Percentiles rank a stretch among this genome's conserved stretches.
phyloP scores from a whole-genome alignment of 2,797 vertebrate species.

The Muscicapa striata region DNA sequence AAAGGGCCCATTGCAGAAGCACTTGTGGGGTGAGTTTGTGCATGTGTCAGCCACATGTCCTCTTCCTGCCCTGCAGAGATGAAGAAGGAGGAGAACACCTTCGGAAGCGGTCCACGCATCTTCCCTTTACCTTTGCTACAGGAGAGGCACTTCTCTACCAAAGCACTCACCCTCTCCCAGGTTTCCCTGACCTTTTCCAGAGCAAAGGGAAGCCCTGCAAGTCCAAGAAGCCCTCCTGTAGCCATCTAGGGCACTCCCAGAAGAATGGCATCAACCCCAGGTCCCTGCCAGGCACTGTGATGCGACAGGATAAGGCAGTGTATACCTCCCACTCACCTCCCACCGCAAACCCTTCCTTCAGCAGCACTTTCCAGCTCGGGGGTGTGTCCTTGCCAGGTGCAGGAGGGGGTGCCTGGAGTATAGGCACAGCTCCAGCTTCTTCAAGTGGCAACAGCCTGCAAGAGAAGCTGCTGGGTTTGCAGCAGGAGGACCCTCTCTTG shows the following conservation, averaged over 20 bases:
- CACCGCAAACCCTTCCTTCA: background rate
- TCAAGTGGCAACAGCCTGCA: background rate
- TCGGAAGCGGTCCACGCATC: conserved; percentile 81
- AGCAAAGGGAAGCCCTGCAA: conserved; percentile 72
- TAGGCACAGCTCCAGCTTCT: background rate
- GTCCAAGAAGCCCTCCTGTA: conserved; percentile 72
- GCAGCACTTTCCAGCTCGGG: background rate
- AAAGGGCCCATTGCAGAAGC: background rate
- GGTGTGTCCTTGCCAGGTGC: background rate
- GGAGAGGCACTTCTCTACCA: conserved; percentile 86
- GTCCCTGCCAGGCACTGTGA: conserved; percentile 78
- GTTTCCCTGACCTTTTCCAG: conserved; percentile 63
- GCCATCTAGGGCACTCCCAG: background rate
- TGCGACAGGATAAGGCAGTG: conserved; percentile 78
- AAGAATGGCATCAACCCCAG: conserved; percentile 74
- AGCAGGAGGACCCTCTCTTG: conserved; percentile 74
- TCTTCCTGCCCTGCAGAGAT: conserved; percentile 71
- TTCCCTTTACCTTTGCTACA: conserved; percentile 86
- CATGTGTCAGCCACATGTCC: background rate
- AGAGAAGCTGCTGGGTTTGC: conserved; percentile 55
- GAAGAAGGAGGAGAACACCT: conserved; percentile 86
- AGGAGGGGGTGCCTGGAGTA: background rate
- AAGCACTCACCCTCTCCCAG: conserved; percentile 73
- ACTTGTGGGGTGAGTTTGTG: background rate
- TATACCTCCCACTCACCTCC: conserved; percentile 74